phyloP scores from a whole-genome alignment of 2,888 invertebrate genomes.

The Carabus problematicus region DNA sequence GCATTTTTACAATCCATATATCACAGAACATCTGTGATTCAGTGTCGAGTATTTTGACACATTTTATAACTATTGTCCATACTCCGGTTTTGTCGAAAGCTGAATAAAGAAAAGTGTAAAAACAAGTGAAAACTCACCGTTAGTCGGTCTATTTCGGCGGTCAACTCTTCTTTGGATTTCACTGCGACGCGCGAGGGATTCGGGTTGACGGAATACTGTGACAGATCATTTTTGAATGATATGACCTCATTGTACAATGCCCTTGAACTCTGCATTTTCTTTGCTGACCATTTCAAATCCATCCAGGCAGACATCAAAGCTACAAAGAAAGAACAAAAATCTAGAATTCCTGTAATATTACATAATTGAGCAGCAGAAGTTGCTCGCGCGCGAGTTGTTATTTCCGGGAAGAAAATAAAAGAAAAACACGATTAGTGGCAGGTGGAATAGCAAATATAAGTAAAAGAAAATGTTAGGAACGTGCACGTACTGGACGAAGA shows the following conservation, averaged over 20 bases:
- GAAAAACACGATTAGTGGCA: no score
- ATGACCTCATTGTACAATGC: slow-evolving; percentile 56
- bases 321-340: slow-evolving; percentile 50
- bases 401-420: no score
- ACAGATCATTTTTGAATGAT: slow-evolving; percentile 56
- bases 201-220: slow-evolving; percentile 32
- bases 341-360: slow-evolving; percentile 1
- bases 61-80: no score
- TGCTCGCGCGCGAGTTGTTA: neutral
- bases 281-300: slow-evolving; percentile 57
- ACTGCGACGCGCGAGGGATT: slow-evolving; percentile 22
- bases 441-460: no score
- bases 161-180: slow-evolving; percentile 38
- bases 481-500: no score
- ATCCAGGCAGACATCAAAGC: slow-evolving; percentile 63
- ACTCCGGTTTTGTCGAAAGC: no score
- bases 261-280: slow-evolving; percentile 57
- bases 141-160: slow-evolving; percentile 36
- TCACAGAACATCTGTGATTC: no score
- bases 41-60: no score
- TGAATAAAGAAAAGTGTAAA: slow-evolving; percentile 5
- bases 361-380: neutral
- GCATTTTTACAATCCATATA: no score
- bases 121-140: slow-evolving; percentile 31
- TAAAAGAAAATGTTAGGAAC: no score